Evolutionary conservation across 2,797 vertebrate genomes (phyloP), one percentile per base, ranked within the genome.

Genomic region (Mico argentatus): DNA sequence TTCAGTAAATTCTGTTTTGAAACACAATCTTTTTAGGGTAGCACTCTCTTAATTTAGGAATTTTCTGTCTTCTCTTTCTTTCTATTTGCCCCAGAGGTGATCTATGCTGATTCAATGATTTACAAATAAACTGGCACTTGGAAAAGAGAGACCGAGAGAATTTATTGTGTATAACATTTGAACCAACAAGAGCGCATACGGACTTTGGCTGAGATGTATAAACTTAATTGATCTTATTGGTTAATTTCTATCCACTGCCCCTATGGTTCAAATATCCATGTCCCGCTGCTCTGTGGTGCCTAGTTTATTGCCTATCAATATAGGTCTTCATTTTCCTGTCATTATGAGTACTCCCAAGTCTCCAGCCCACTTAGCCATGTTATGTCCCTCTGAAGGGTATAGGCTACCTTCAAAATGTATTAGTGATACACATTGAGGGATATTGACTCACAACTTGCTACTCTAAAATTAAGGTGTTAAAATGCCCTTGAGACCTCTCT

Each of bases 181-280:
- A 93, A 96, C 39, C 33, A 44, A 50, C 1, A 61, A 77, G 39
- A 87, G 92, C 11, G 4, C n/a, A 81, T 36, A 8, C 7, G 82
- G 39, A 33, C 27, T 95, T 88, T 88, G n/a, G 24, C 61, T 84
- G 70, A 88, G 11, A 70, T 91, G 36, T n/a, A 76, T 57, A 88
- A 94, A 85, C 41, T 85, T 91, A 86, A 86, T 75, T 87, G 41
- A 80, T 33, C 61, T 87, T 87, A 73, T 11, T 94, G 17, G 52
- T 80, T 84, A n/a, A 89, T 59, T 79, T 67, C 27, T 79, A 50
- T 89, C 20, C 8, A 67, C 33, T 79, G 14, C 33, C 30, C 91
- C 80, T 57, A 10, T 79, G 41, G 20, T 19, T 84, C 36, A 96
- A 85, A 90, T 61, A 33, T 1, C 52, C 17, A 67, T 64, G 11